phyloP scores from a whole-genome alignment of 2,888 invertebrate species.

The Metellina segmentata region DNA sequence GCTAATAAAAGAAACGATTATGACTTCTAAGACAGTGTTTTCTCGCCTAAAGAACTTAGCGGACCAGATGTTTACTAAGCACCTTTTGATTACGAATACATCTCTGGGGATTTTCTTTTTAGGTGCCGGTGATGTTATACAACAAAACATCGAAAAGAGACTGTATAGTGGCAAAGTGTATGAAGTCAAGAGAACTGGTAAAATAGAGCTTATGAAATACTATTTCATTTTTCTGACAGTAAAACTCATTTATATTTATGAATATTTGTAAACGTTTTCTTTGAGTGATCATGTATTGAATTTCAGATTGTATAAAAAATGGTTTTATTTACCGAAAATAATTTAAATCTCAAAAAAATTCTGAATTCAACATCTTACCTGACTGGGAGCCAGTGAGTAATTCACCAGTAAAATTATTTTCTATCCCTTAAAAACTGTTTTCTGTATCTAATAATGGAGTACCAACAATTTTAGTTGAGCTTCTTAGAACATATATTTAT shows the following conservation, averaged over 20 bases:
- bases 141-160: constrained; percentile 72
- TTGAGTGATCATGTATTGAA: not conserved
- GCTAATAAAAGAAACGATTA: not conserved
- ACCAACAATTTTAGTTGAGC: no score
- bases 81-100: constrained; percentile 75
- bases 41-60: constrained; percentile 29
- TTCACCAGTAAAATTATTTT: no score
- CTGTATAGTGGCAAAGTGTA: constrained; percentile 52
- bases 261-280: not conserved
- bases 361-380: no score
- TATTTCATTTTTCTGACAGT: not conserved
- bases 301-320: no score
- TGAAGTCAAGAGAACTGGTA: constrained; percentile 70
- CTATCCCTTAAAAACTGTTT: no score
- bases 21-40: not conserved
- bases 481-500: no score
- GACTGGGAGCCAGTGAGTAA: no score
- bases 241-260: not conserved
- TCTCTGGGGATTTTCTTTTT: constrained; percentile 71
- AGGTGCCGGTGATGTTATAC: constrained; percentile 75
- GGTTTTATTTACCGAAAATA: no score
- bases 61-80: constrained; percentile 64
- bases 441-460: no score
- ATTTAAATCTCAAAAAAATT: no score
- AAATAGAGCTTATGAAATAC: not conserved